phyloP scores from a whole-genome alignment of 2,797 vertebrate species.

The Mus spretus region DNA sequence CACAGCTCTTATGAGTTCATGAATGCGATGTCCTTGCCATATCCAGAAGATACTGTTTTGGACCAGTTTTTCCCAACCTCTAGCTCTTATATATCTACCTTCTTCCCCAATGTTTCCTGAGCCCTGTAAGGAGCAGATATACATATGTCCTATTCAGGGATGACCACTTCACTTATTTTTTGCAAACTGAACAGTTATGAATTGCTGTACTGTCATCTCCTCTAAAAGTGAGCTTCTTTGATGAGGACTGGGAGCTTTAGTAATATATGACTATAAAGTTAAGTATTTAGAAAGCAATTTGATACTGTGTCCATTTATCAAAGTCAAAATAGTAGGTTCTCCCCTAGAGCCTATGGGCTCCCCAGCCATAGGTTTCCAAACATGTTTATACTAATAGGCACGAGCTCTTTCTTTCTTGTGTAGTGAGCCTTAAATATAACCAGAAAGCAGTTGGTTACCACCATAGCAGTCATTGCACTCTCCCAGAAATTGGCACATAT shows the following conservation, averaged over 20 bases:
- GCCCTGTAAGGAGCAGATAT: neutral
- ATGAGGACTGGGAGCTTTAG: neutral
- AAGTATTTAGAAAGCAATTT: neutral
- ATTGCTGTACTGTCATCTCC: neutral
- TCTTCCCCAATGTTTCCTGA: neutral
- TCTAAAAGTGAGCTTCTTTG: neutral
- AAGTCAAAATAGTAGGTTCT: neutral
- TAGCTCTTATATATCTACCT: neutral
- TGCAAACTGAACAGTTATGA: neutral
- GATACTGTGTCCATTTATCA: neutral
- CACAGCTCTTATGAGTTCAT: neutral
- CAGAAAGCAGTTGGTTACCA: neutral
- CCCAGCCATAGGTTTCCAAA: neutral
- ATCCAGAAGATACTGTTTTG: neutral
- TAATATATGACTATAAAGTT: neutral
- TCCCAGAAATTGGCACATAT: neutral
- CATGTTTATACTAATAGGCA: neutral
- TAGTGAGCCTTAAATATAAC: neutral
- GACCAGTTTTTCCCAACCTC: neutral
- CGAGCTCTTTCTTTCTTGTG: neutral
- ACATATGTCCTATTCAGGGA: neutral
- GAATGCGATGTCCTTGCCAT: neutral
- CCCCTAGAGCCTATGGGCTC: neutral
- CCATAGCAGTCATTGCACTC: neutral
- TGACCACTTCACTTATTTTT: no score